A percentile compares a stretch with the other conserved stretches of the same genome.
phyloP scores from a whole-genome alignment of 1,140 invertebrate species.

The Hylaeus anthracinus region DNA sequence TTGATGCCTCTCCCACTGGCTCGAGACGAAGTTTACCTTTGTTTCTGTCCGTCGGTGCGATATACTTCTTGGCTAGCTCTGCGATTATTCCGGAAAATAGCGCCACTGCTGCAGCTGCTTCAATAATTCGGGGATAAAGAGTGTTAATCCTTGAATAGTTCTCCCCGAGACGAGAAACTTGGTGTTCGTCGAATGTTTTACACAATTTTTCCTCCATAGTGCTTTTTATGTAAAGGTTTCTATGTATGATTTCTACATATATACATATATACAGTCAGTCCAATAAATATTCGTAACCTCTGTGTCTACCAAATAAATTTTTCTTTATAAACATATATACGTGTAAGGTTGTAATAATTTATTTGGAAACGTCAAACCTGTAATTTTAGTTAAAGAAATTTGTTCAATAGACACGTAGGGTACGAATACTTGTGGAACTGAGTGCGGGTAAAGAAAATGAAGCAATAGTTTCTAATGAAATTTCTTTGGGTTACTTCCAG shows the following conservation, averaged over 20 bases:
- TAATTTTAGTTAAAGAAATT: too few relatives aligned
- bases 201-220: not conserved
- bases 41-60: conserved; percentile 70
- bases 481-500: conserved; percentile 75
- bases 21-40: conserved; percentile 76
- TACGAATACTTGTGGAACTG: too few relatives aligned
- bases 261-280: too few relatives aligned
- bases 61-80: conserved; percentile 57
- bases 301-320: too few relatives aligned
- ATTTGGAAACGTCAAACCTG: too few relatives aligned
- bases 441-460: too few relatives aligned
- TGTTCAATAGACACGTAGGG: too few relatives aligned
- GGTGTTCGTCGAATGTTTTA: not conserved
- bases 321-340: too few relatives aligned
- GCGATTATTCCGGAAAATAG: conserved; percentile 28
- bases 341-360: too few relatives aligned
- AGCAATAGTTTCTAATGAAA: not conserved
- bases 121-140: conserved; percentile 4
- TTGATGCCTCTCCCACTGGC: conserved; percentile 25
- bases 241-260: too few relatives aligned
- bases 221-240: too few relatives aligned
- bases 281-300: too few relatives aligned
- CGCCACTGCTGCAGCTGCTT: conserved; percentile 46
- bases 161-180: not conserved
- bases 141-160: not conserved